Percentiles rank a stretch among this genome's conserved stretches.
These are phyloP conservation scores for Brachionus rubens DNA, from an alignment of 1,140 invertebrate species.

Conservation along the genomic window DNA sequence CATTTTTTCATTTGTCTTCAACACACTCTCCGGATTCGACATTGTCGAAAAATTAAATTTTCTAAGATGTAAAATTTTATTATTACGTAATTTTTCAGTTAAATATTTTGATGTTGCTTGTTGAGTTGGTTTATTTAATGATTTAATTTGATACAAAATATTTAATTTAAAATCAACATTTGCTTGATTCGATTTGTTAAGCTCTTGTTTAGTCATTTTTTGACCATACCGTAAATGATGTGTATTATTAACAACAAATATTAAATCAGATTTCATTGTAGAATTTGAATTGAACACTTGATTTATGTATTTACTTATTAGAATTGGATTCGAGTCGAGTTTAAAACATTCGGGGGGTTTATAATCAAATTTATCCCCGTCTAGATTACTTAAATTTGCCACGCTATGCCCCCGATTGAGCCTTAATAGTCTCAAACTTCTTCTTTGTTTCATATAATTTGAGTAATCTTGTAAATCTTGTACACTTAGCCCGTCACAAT, in stretches of 20 bases:
- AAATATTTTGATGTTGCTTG: not conserved
- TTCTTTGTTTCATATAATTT: not conserved
- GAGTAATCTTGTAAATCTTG: not conserved
- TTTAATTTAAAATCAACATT: constrained; percentile 13
- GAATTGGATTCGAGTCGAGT: constrained; percentile 9
- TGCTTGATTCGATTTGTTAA: not conserved
- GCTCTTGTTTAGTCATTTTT: constrained; percentile 17
- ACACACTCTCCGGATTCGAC: not conserved
- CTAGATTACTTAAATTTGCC: not conserved
- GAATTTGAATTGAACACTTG: constrained; percentile 20
- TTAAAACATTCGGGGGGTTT: not conserved
- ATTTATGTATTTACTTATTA: constrained; percentile 38
- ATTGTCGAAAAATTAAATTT: not conserved
- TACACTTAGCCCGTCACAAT: constrained; percentile 34
- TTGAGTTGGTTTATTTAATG: not conserved
- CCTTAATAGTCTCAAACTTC: not conserved
- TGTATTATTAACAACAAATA: not conserved
- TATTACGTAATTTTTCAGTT: not conserved
- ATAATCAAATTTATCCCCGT: not conserved
- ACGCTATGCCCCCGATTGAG: not conserved
- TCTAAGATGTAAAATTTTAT: constrained; percentile 6
- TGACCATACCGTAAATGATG: not conserved
- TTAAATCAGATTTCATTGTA: constrained; percentile 10
- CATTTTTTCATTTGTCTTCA: not conserved
- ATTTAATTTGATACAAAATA: constrained; percentile 33